These are phyloP conservation scores for Ctenosaura bakeri DNA, from an alignment of 2,797 vertebrate species.

Conservation along the genomic window DNA sequence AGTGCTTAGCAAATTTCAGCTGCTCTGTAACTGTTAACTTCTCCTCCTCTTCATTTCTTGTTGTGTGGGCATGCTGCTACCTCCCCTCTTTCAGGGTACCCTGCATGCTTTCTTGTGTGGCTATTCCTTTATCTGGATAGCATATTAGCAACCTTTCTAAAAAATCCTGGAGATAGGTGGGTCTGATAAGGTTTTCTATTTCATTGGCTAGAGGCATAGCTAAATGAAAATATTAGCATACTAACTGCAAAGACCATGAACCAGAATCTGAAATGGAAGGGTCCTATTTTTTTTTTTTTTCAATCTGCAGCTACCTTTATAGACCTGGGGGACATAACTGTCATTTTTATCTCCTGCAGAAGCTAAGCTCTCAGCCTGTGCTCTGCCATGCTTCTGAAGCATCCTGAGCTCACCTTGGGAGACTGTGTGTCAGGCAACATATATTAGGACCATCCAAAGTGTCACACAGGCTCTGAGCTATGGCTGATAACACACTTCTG, in stretches of 20 bases:
- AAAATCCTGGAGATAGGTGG: slow-evolving; percentile 37
- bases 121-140: slow-evolving; percentile 36
- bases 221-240: slow-evolving; percentile 69
- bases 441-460: slow-evolving; percentile 60
- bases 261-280: slow-evolving; percentile 74
- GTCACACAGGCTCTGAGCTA: slow-evolving; percentile 64
- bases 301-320: slow-evolving; percentile 53
- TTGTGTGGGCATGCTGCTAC: slow-evolving; percentile 46
- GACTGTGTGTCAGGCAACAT: slow-evolving; percentile 67
- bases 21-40: not conserved
- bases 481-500: slow-evolving; percentile 71
- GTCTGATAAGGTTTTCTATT: not conserved
- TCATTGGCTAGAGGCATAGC: slow-evolving; percentile 21
- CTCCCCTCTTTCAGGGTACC: slow-evolving; percentile 52
- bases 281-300: slow-evolving; percentile 75
- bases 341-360: slow-evolving; percentile 65
- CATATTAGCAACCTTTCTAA: slow-evolving; percentile 26
- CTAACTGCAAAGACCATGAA: slow-evolving; percentile 59
- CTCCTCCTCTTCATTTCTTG: slow-evolving; percentile 30
- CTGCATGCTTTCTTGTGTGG: too few species aligned
- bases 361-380: slow-evolving; percentile 59
- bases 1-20: too few species aligned
- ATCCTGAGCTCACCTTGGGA: slow-evolving; percentile 49
- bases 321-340: slow-evolving; percentile 69
- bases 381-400: slow-evolving; percentile 60